A percentile compares a stretch with the other conserved stretches of the same genome.
These are phyloP conservation scores for Calliphora vomitoria DNA, from an alignment of 2,888 invertebrate genomes.

Conservation along the genomic window DNA sequence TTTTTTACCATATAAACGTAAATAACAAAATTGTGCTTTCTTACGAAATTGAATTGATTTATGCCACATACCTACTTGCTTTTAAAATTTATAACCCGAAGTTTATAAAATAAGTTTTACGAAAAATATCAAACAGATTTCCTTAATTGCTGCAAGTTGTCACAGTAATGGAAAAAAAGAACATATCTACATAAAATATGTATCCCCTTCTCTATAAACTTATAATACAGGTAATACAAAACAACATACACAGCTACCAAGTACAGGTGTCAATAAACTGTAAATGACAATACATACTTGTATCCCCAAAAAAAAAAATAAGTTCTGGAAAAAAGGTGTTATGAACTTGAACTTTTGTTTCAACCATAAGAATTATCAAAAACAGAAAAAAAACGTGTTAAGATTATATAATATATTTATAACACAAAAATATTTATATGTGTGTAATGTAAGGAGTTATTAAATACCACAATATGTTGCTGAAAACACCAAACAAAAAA, in stretches of 20 bases:
- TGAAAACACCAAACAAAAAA: background rate
- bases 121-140: constrained; percentile 26
- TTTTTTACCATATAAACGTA: background rate
- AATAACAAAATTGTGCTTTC: background rate
- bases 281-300: constrained; percentile 11
- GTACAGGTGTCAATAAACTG: constrained; percentile 64
- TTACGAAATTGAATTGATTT: background rate
- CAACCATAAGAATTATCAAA: constrained; percentile 24
- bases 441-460: constrained; percentile 6
- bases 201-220: constrained; percentile 27
- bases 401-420: constrained; percentile 40
- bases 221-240: background rate
- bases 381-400: constrained; percentile 23
- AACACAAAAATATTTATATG: constrained; percentile 30
- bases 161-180: constrained; percentile 7
- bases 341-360: constrained; percentile 47
- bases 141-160: constrained; percentile 60
- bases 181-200: constrained; percentile 50
- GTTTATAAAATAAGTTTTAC: background rate
- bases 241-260: constrained; percentile 9
- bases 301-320: background rate
- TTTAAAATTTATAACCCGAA: constrained; percentile 23
- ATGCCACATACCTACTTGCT: background rate
- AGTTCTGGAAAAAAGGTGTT: constrained; percentile 48
- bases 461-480: constrained; percentile 1